Base-by-base conservation (phyloP, 2,113 vertebrate species). In the Austrofundulus limnaeus region DNA sequence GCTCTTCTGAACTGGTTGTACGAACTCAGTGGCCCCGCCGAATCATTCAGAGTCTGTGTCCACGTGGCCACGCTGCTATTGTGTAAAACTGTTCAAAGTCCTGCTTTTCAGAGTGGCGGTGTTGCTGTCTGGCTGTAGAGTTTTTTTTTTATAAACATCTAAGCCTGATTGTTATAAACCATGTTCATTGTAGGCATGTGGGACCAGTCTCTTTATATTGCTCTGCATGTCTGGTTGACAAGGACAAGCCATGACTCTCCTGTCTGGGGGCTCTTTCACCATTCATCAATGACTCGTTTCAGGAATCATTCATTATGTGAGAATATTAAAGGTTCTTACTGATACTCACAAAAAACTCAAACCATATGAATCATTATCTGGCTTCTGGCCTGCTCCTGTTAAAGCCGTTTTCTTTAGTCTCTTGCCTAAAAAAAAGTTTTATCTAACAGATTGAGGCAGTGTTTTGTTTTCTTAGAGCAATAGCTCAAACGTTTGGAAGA, bases 11-110 rank as follows among this genome's bases (percentile, higher is more conserved):
- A 62, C 42, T 20, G 11, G 55, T 82, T 61, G 60, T 61, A 43
- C 82, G 73, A 81, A 81, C 80, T 87, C 81, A 72, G 50, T 24
- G 43, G 60, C 31, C 67, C 34, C 60, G 80, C 85, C 77, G 84
- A 85, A 79, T 87, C 81, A 77, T 25, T 47, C 37, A 31, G 52
- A 23, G 59, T 50, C 65, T 75, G 53, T 78, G 67, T 73, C 48
- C 78, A 77, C 57, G n/a, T 73, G 61, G 61, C 21, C 42, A 37
- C 38, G 61, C 15, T 74, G 77, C 82, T 70, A 78, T 76, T 48
- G 7, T 73, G 60, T 65, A 67, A 72, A 70, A 72, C 61, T 21
- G 50, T 70, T 50, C 72, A 68, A 83, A 70, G 42, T 57, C 55
- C 56, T 42, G 37, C 55, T 68, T 76, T 70, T 49, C 53, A 16